phyloP scores from a whole-genome alignment of 2,888 invertebrate genomes.

The Apamea sordens region DNA sequence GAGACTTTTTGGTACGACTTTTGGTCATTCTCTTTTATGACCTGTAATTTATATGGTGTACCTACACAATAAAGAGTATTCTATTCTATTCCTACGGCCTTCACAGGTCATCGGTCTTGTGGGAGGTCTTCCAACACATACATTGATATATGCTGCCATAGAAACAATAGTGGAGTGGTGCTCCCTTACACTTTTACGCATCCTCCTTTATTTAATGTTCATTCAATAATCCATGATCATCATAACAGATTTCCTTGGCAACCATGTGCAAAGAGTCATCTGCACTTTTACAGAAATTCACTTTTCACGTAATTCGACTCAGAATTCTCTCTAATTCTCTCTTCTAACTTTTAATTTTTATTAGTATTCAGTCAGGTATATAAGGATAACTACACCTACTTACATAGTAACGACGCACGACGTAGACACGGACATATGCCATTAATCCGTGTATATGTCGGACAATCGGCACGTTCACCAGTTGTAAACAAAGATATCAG shows the following conservation, averaged over 20 bases:
- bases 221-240: neutral
- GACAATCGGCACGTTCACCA: neutral
- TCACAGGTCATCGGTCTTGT: neutral
- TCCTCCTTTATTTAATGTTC: neutral
- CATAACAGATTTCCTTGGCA: neutral
- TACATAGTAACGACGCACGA: neutral
- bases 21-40: no score
- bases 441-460: neutral
- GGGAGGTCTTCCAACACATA: neutral
- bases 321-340: no score
- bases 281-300: no score
- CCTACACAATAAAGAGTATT: no score
- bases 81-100: no score
- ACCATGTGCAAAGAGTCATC: neutral
- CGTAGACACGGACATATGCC: no score
- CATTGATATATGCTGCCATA: no score
- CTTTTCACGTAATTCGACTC: neutral
- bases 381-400: neutral
- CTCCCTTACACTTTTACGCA: neutral
- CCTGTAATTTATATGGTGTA: no score
- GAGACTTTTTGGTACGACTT: no score
- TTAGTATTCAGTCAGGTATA: no score
- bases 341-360: no score
- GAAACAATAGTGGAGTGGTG: neutral
- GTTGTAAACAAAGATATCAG: neutral